Percentiles rank a stretch among this genome's conserved stretches.
Conservation (phyloP, 2,888 invertebrate species). For the Lithophane ornitopus region DNA sequence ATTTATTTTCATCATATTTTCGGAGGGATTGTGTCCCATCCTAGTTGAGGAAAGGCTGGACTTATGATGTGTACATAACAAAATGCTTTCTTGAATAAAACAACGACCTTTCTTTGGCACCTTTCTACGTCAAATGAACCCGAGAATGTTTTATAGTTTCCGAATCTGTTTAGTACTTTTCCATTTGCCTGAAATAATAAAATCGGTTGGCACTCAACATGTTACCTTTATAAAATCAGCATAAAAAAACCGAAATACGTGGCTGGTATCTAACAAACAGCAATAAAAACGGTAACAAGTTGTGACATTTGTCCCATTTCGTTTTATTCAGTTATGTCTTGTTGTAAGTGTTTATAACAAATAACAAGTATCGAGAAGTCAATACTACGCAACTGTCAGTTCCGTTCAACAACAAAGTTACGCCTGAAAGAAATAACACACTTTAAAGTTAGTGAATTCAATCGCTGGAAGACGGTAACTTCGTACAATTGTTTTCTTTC, state of each 20-base stretch:
- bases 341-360: slow-evolving; percentile 69
- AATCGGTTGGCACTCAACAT: slow-evolving; percentile 5
- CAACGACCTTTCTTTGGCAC: slow-evolving; percentile 24
- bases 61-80: slow-evolving; percentile 10
- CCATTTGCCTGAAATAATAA: slow-evolving; percentile 26
- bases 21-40: slow-evolving; percentile 14
- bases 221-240: slow-evolving; percentile 12
- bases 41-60: slow-evolving; percentile 32
- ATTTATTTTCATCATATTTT: slow-evolving; percentile 56
- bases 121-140: slow-evolving; percentile 19
- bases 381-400: slow-evolving; percentile 80
- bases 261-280: slow-evolving; percentile 38
- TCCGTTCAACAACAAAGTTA: slow-evolving; percentile 81
- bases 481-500: slow-evolving; percentile 86
- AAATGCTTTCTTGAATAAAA: slow-evolving; percentile 34
- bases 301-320: slow-evolving; percentile 50
- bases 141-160: background rate
- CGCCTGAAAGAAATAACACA: slow-evolving; percentile 85
- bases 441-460: slow-evolving; percentile 87
- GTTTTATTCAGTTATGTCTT: slow-evolving; percentile 59
- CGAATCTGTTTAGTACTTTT: slow-evolving; percentile 12
- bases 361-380: slow-evolving; percentile 74
- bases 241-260: slow-evolving; percentile 24
- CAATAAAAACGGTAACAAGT: slow-evolving; percentile 48
- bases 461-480: slow-evolving; percentile 85